Evolutionary conservation across 2,888 invertebrate species (phyloP).

Genomic region (Epistrophe grossulariae): DNA sequence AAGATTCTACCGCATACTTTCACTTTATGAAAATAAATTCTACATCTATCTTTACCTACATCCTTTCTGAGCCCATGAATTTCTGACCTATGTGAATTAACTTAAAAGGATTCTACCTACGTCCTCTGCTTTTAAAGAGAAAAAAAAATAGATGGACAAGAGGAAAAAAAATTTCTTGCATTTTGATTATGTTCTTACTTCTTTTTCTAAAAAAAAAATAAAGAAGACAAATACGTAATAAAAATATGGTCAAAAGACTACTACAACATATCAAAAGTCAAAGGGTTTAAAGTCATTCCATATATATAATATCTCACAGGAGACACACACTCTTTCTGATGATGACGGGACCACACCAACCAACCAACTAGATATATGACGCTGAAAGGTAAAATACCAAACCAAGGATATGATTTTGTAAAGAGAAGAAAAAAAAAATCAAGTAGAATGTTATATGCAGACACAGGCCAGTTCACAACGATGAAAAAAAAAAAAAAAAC

Average conservation of each 20-base stretch:
- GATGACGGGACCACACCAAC: background rate
- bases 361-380: background rate
- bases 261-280: constrained; percentile 3
- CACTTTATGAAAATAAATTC: constrained; percentile 7
- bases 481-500: background rate
- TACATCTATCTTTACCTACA: background rate
- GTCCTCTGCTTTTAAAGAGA: too few species aligned
- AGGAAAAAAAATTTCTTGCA: background rate
- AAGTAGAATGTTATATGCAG: background rate
- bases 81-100: constrained; percentile 18
- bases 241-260: constrained; percentile 10
- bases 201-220: background rate
- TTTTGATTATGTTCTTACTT: constrained; percentile 1
- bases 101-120: constrained; percentile 5
- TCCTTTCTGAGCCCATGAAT: background rate
- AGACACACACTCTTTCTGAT: background rate
- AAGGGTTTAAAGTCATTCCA: constrained; percentile 3
- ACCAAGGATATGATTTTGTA: background rate
- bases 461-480: background rate
- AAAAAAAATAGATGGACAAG: background rate
- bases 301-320: background rate
- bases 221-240: background rate
- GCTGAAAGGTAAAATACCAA: background rate
- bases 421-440: background rate
- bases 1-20: background rate